Evolutionary conservation across 2,888 invertebrate species (phyloP).

Genomic region (Cyaniris semiargus): DNA sequence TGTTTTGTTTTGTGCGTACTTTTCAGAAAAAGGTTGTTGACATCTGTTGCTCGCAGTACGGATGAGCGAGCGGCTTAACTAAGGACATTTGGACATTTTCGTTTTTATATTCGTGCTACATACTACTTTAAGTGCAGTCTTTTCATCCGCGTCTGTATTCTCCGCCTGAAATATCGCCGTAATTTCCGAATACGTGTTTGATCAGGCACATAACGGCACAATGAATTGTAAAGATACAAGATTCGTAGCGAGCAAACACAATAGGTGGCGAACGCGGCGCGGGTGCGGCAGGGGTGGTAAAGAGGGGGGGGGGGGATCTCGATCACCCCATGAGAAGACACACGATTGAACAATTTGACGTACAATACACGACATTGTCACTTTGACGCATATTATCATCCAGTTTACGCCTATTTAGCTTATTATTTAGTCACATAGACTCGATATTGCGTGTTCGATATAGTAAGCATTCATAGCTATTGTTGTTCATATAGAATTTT

Average conservation of each 20-base stretch:
- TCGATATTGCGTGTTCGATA: background rate
- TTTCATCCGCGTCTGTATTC: background rate
- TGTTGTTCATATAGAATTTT: background rate
- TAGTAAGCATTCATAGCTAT: background rate
- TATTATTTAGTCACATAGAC: slow-evolving; percentile 18
- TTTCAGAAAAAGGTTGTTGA: background rate
- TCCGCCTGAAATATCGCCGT: background rate
- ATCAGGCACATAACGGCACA: slow-evolving; percentile 32
- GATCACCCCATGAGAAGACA: slow-evolving; percentile 32
- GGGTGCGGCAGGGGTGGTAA: slow-evolving; percentile 13
- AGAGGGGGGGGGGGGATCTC: slow-evolving; percentile 33
- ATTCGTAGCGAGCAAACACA: slow-evolving; percentile 38
- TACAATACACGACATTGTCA: slow-evolving; percentile 32
- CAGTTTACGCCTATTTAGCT: slow-evolving; percentile 28
- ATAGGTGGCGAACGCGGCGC: slow-evolving; percentile 35
- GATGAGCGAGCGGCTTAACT: background rate
- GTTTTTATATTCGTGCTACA: background rate
- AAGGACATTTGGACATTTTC: background rate
- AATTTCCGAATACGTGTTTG: slow-evolving; percentile 21
- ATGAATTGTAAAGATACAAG: slow-evolving; percentile 41
- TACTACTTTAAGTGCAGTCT: background rate
- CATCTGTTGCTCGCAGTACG: slow-evolving; percentile 9
- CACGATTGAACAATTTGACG: slow-evolving; percentile 34
- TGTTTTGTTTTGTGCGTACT: slow-evolving; percentile 1
- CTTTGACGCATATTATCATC: slow-evolving; percentile 23